Base-by-base conservation (phyloP, 2,797 vertebrate genomes). In the Craterocephalus amniculus region DNA sequence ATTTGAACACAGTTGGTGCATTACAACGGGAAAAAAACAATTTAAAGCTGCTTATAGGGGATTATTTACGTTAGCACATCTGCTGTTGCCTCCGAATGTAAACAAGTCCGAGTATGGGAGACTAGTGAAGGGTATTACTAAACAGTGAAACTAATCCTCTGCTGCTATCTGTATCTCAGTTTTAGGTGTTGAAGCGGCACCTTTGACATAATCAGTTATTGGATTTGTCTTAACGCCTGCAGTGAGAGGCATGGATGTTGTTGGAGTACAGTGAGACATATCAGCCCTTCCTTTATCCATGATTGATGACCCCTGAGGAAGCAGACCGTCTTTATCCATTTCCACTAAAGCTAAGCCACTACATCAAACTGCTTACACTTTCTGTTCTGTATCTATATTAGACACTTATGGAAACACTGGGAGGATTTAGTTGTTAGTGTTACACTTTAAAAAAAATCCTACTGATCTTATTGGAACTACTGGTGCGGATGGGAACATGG, bases 201-300 rank as follows among this genome's bases (percentile, higher is more conserved):
- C 20, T 76, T 64, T 72, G 36, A 48, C 31, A 16, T 2, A 26
- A 65, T 57, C 32, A 58, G 22, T 29, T 5, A 54, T 4, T 61
- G 14, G 57, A 34, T 56, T 48, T 40, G 36, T 27, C 36, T 58
- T 54, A 51, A 51, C 40, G 14, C 49, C 69, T 77, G 74, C 58
- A 67, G 62, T 29, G 24, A 55, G 22, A 55, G n/a, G 58, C 59
- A 76, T 43, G 78, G 67, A 40, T 72, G 84, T 58, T 77, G 78
- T 77, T 85, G 74, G 22, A 67, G 75, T 76, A 70, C 34, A 67
- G 63, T 69, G 49, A 87, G 71, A 81, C 83, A 63, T 79, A 79
- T 81, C 84, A 84, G 77, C 77, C 85, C 69, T 59, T 88, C 85
- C 69, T 59, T 88, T 83, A 92, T 90, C 79, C 83, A 91, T 90